Base-by-base conservation (phyloP, 2,113 vertebrate genomes). In the Oryzias melastigma region DNA sequence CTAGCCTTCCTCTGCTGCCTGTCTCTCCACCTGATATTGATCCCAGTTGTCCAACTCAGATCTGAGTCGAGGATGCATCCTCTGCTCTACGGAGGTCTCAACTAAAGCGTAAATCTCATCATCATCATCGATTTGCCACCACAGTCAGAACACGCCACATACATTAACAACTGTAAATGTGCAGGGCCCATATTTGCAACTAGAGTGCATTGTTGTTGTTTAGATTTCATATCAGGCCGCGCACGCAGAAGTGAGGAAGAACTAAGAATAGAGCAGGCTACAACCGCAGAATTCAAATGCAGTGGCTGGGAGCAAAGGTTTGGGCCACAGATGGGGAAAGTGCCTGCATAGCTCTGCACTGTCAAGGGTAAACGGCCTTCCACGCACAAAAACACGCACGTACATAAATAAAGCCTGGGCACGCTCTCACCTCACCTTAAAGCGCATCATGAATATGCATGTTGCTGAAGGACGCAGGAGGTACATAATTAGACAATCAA, bases 371-470 rank as follows among this genome's bases (percentile, higher is more conserved):
- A 89, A 88, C 75, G 77, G 66, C 77, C 78, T 63, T 18, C 19
- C 63, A 44, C 51, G 40, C 45, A 52, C 56, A n/a, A 35, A 10
- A 35, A 15, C 56, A 42, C 46, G 43, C 13, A 40, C 49, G 20
- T 27, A 27, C 58, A 35, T 42, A 54, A 43, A 47, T 46, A 59
- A 66, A 59, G 63, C 60, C 50, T 50, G 55, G 5, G 42, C 40
- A 75, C 7, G 66, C 72, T 63, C 68, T 70, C 46, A 71, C 62
- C 78, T 76, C 87, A 86, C 85, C 85, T 87, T 82, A 81, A 82
- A 80, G 85, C 68, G 61, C 80, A 65, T 55, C 87, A 91, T 91
- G 81, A 91, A 91, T 92, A 92, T 91, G 84, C 77, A 91, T 89
- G 83, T 85, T 48, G 60, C 79, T 43, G 73, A 87, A 84, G 85